Evolutionary conservation across 1,140 invertebrate genomes (phyloP).

Genomic region (Caerostris extrusa): DNA sequence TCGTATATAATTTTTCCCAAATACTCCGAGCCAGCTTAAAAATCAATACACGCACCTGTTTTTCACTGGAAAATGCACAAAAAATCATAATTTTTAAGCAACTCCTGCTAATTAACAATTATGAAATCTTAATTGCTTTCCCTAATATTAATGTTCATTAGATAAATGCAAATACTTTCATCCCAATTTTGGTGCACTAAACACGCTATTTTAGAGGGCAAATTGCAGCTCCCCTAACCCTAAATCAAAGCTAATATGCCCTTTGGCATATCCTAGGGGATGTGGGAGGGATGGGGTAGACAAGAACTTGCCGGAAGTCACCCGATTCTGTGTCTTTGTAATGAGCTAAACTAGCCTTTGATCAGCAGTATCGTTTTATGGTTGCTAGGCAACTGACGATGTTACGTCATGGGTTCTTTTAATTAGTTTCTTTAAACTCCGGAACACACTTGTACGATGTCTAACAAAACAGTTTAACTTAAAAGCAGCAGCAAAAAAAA

Average conservation of each 20-base stretch:
- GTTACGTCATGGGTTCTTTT: constrained; percentile 33
- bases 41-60: no score
- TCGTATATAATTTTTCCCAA: no score
- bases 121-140: background rate
- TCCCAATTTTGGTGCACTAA: background rate
- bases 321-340: constrained; percentile 10
- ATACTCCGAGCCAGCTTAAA: no score
- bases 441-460: constrained; percentile 31
- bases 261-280: constrained; percentile 1
- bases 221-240: background rate
- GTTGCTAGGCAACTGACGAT: background rate
- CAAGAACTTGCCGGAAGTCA: constrained; percentile 4
- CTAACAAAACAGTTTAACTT: constrained; percentile 1
- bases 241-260: background rate
- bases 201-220: background rate
- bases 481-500: background rate
- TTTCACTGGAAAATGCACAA: no score
- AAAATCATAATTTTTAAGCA: no score
- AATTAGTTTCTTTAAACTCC: constrained; percentile 42
- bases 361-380: constrained; percentile 20
- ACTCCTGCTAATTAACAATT: background rate
- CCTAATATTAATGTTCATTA: background rate
- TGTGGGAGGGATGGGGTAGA: background rate
- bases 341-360: constrained; percentile 21
- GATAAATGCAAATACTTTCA: constrained; percentile 1